These are phyloP conservation scores for Apodemia mormo DNA, from an alignment of 2,888 invertebrate species.

Conservation along the genomic window DNA sequence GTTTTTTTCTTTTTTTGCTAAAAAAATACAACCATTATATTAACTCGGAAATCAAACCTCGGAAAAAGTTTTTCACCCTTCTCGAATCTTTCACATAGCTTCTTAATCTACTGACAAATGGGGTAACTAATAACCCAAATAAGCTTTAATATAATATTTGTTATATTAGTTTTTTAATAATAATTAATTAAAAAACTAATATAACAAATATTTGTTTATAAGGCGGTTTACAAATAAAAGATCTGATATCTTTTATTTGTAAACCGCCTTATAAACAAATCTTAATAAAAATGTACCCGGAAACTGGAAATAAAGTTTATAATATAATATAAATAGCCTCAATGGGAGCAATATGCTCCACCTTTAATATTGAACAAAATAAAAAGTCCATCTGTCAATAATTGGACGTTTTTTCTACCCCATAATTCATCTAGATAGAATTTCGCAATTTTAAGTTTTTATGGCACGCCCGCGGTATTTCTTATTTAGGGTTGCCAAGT, in stretches of 20 bases:
- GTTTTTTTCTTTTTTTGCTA: no score
- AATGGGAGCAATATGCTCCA: background rate
- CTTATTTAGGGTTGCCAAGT: background rate
- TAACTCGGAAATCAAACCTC: no score
- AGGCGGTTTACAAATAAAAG: no score
- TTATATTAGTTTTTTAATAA: no score
- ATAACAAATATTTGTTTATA: no score
- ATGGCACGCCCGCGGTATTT: background rate
- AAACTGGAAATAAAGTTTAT: background rate
- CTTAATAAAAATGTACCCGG: background rate
- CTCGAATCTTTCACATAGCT: no score
- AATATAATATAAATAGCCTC: background rate
- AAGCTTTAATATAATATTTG: no score
- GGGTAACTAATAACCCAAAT: no score
- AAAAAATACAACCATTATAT: no score
- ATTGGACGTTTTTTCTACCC: constrained; percentile 2
- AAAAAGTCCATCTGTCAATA: constrained; percentile 17
- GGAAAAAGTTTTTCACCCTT: no score
- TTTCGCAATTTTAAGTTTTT: constrained; percentile 15
- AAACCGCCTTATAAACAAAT: background rate
- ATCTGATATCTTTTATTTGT: background rate
- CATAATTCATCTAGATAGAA: background rate
- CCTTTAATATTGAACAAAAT: constrained; percentile 15
- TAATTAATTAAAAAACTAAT: no score
- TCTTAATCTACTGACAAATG: no score